A percentile compares a stretch with the other conserved stretches of the same genome.
Conservation (phyloP, 1,140 invertebrate genomes). For the Leptinotarsa defecta region DNA sequence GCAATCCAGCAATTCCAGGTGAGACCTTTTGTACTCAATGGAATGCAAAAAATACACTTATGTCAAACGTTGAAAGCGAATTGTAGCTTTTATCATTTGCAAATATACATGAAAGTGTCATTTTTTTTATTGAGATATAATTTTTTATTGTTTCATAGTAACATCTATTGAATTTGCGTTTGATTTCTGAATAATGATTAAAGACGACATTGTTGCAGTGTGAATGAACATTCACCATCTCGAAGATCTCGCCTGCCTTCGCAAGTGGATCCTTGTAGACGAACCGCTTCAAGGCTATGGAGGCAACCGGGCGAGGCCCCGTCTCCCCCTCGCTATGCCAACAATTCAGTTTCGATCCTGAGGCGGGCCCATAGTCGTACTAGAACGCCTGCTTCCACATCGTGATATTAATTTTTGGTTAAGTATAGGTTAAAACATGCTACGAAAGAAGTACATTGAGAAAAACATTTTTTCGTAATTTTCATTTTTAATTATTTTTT, state of each 20-base stretch:
- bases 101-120: too few relatives aligned
- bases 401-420: conserved; percentile 31
- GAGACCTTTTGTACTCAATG: not conserved
- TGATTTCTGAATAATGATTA: not conserved
- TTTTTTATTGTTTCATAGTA: too few relatives aligned
- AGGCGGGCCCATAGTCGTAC: conserved; percentile 38
- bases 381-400: conserved; percentile 34
- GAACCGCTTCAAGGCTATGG: conserved; percentile 36
- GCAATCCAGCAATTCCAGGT: conserved; percentile 28
- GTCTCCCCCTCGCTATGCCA: conserved; percentile 33
- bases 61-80: too few relatives aligned
- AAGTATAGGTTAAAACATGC: not conserved
- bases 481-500: not conserved
- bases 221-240: conserved; percentile 39
- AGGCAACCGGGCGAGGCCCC: conserved; percentile 43
- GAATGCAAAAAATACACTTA: too few relatives aligned
- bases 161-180: not conserved
- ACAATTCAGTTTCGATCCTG: conserved; percentile 28
- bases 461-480: not conserved
- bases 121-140: too few relatives aligned
- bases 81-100: too few relatives aligned
- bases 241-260: conserved; percentile 34
- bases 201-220: conserved; percentile 40
- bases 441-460: conserved; percentile 16
- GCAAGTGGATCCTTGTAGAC: conserved; percentile 21